Evolutionary conservation across 2,113 vertebrate genomes (phyloP).

Genomic region (Eclectus roratus): DNA sequence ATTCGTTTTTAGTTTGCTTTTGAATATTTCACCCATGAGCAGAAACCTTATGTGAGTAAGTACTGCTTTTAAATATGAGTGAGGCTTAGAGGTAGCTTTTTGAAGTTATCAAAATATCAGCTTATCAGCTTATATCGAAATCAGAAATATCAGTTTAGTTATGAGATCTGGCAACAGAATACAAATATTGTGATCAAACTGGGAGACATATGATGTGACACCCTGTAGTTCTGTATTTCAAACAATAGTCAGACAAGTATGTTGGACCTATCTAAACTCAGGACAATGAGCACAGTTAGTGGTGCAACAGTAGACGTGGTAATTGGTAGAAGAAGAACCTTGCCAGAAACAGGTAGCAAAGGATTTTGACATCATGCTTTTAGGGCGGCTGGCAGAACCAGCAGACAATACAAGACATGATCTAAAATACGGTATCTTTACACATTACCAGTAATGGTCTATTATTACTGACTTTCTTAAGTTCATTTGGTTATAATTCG

Average conservation of each 20-base stretch:
- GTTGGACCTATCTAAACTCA: not conserved
- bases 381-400: not conserved
- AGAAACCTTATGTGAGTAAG: not conserved
- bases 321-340: fast-evolving
- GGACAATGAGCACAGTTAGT: not conserved
- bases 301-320: too few relatives aligned
- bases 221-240: not conserved
- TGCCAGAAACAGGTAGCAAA: not conserved
- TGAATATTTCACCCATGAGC: not conserved
- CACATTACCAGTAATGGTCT: not conserved
- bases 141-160: not conserved
- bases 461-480: not conserved
- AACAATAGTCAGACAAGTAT: fast-evolving
- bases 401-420: not conserved
- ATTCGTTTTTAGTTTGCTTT: not conserved
- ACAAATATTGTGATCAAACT: not conserved
- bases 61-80: not conserved
- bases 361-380: fast-evolving
- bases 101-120: not conserved
- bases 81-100: not conserved
- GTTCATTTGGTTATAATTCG: fast-evolving
- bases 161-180: not conserved
- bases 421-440: fast-evolving
- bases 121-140: not conserved
- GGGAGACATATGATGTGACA: not conserved